phyloP scores from a whole-genome alignment of 2,888 invertebrate genomes.

The Lasioglossum oenotherae region DNA sequence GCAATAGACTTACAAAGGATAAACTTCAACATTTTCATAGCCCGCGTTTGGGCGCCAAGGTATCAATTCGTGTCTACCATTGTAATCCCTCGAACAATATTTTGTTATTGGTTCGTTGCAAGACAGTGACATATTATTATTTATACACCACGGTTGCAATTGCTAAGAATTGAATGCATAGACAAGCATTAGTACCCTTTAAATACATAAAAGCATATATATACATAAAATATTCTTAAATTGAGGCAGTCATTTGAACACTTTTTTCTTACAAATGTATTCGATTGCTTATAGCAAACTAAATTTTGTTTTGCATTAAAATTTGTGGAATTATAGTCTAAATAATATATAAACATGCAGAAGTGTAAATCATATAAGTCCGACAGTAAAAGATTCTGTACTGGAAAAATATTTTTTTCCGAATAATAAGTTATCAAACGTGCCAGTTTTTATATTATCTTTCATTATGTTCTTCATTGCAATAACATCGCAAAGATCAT shows the following conservation, averaged over 20 bases:
- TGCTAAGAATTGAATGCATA: slow-evolving; percentile 85
- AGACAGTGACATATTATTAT: slow-evolving; percentile 86
- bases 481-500: background rate
- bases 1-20: slow-evolving; percentile 87
- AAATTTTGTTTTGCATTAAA: background rate
- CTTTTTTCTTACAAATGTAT: background rate
- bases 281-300: background rate
- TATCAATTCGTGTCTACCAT: slow-evolving; percentile 90
- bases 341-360: background rate
- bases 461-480: background rate
- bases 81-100: slow-evolving; percentile 89
- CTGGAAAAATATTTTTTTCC: background rate
- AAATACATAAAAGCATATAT: too few species aligned
- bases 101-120: slow-evolving; percentile 89
- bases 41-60: slow-evolving; percentile 93
- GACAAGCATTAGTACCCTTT: background rate
- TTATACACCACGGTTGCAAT: slow-evolving; percentile 92
- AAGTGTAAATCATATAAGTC: background rate
- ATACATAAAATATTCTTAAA: too few species aligned
- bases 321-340: background rate
- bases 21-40: slow-evolving; percentile 91
- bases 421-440: background rate
- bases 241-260: background rate
- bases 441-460: background rate
- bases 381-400: background rate